phyloP scores from a whole-genome alignment of 2,888 invertebrate genomes.

The Catocala sponsa region DNA sequence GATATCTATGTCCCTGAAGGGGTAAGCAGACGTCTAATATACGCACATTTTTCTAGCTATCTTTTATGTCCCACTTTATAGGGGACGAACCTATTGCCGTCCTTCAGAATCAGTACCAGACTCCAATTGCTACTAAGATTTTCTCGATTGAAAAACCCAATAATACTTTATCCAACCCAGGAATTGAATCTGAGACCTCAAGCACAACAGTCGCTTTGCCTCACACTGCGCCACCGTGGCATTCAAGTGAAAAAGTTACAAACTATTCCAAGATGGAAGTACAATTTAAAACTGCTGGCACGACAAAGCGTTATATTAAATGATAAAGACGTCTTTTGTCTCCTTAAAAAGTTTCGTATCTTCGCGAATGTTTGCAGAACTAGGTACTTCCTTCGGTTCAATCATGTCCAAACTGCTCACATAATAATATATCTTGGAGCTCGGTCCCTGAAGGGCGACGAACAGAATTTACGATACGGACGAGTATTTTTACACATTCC shows the following conservation, averaged over 20 bases:
- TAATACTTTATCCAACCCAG: too few relatives aligned
- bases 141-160: too few relatives aligned
- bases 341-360: background rate
- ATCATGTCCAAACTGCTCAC: constrained; percentile 7
- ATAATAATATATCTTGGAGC: constrained; percentile 6
- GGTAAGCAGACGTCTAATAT: too few relatives aligned
- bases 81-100: too few relatives aligned
- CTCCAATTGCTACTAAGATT: too few relatives aligned
- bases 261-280: background rate
- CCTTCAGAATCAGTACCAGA: too few relatives aligned
- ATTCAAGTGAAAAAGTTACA: background rate
- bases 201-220: too few relatives aligned
- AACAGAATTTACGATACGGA: constrained; percentile 7
- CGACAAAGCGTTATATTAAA: background rate
- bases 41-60: too few relatives aligned
- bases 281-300: background rate
- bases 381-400: constrained; percentile 3
- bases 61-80: too few relatives aligned
- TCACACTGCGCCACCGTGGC: too few relatives aligned
- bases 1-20: too few relatives aligned
- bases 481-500: constrained; percentile 8
- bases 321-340: background rate
- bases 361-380: background rate
- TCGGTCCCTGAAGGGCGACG: constrained; percentile 3
- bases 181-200: too few relatives aligned